These are phyloP conservation scores for Dicrurus megarhynchus DNA, from an alignment of 2,113 vertebrate genomes.

Conservation along the genomic window DNA sequence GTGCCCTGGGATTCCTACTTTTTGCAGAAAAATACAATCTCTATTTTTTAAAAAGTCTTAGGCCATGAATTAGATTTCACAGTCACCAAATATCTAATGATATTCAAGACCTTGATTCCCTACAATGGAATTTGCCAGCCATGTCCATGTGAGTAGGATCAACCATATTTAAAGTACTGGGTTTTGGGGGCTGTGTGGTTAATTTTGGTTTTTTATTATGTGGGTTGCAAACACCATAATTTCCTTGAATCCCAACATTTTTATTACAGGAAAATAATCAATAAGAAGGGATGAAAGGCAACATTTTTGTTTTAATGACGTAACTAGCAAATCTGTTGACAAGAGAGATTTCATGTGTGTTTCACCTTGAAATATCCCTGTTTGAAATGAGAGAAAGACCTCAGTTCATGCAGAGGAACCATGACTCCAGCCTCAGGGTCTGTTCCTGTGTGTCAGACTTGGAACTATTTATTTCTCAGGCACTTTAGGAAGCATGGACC, in stretches of 20 bases:
- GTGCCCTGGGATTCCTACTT: background rate
- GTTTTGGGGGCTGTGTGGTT: fast-evolving
- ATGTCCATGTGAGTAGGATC: fast-evolving
- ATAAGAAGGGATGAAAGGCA: background rate
- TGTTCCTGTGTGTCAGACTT: background rate
- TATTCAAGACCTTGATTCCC: background rate
- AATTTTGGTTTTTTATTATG: background rate
- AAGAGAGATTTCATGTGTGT: fast-evolving
- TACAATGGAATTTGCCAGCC: fast-evolving
- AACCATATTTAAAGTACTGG: background rate
- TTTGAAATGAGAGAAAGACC: background rate
- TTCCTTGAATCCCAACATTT: background rate
- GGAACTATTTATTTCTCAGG: background rate
- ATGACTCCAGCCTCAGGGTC: background rate
- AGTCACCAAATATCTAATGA: background rate
- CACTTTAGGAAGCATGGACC: background rate
- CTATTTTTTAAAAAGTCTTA: fast-evolving
- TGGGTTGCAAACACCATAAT: background rate
- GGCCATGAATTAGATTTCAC: background rate
- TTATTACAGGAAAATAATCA: background rate
- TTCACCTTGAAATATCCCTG: background rate
- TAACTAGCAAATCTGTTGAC: fast-evolving
- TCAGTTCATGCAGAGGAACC: background rate
- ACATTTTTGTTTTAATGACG: background rate
- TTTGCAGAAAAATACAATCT: background rate